These are phyloP conservation scores for Turritopsis rubra DNA, from an alignment of 30 jellyfish, hydroid and myxozoan species.

Conservation along the genomic window DNA sequence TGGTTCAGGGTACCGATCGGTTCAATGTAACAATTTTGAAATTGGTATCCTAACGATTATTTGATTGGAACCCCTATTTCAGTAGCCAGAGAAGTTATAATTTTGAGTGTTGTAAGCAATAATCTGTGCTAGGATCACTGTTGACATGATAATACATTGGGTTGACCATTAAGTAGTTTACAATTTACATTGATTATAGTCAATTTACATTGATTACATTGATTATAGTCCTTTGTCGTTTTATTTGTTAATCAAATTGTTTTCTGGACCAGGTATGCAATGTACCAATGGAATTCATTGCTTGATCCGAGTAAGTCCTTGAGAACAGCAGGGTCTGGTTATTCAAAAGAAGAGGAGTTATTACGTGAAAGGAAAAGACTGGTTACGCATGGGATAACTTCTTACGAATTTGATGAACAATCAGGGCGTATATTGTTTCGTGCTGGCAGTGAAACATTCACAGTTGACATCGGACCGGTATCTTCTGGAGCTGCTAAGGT, in stretches of 20 bases:
- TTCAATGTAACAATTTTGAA: no score
- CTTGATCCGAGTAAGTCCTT: slow-evolving; percentile 34
- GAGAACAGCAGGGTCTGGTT: slow-evolving; percentile 39
- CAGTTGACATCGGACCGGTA: slow-evolving; percentile 48
- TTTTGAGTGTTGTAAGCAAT: no score
- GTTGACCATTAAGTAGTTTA: no score
- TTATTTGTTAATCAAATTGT: not conserved
- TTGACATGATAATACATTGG: no score
- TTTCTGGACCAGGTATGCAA: not conserved
- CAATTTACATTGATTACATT: no score
- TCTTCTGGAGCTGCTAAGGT: slow-evolving; percentile 54
- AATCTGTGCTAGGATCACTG: no score
- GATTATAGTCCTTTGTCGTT: not conserved
- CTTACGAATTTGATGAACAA: slow-evolving; percentile 69
- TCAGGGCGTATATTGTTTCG: slow-evolving; percentile 72
- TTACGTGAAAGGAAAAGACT: slow-evolving; percentile 77
- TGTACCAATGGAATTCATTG: slow-evolving; percentile 43
- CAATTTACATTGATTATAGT: no score
- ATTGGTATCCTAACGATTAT: no score
- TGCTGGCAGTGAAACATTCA: slow-evolving; percentile 41
- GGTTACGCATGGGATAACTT: slow-evolving; percentile 77
- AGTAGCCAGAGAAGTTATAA: no score
- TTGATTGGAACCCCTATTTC: no score
- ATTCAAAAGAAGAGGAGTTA: slow-evolving; percentile 80
- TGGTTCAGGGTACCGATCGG: no score